Evolutionary conservation across 2,888 invertebrate species (phyloP).

Genomic region (Scaptomyza caliginosa): DNA sequence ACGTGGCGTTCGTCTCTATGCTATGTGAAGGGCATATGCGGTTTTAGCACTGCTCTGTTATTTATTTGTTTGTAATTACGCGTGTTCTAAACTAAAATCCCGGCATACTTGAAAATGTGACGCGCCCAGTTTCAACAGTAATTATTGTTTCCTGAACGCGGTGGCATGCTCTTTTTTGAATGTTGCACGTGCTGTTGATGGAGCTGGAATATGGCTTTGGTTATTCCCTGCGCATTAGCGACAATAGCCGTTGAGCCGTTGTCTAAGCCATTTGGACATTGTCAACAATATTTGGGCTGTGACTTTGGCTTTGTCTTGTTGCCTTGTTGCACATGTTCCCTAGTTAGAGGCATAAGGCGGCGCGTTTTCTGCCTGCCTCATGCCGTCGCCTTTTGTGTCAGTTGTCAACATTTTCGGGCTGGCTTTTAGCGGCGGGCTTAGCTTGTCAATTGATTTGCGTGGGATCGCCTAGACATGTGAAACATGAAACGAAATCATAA

Average conservation of each 20-base stretch:
- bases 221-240: conserved; percentile 66
- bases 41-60: conserved; percentile 57
- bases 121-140: conserved; percentile 37
- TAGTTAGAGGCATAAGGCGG: neutral
- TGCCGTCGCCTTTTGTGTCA: conserved; percentile 48
- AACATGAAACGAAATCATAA: conserved; percentile 70
- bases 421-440: conserved; percentile 58
- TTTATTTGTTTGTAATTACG: conserved; percentile 82
- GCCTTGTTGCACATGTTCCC: conserved; percentile 23
- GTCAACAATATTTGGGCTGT: conserved; percentile 61
- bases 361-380: conserved; percentile 54
- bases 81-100: conserved; percentile 77
- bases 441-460: conserved; percentile 66
- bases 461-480: conserved; percentile 37
- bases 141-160: conserved; percentile 7
- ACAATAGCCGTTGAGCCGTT: conserved; percentile 36
- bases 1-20: conserved; percentile 54
- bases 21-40: conserved; percentile 49
- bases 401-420: conserved; percentile 70
- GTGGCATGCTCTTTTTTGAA: conserved; percentile 68
- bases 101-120: conserved; percentile 65
- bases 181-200: conserved; percentile 42
- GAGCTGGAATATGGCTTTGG: conserved; percentile 21
- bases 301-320: conserved; percentile 51
- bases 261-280: conserved; percentile 71